A percentile compares a stretch with the other conserved stretches of the same genome.
phyloP scores from a whole-genome alignment of 2,113 vertebrate species.

The Hippocampus barbouri region DNA sequence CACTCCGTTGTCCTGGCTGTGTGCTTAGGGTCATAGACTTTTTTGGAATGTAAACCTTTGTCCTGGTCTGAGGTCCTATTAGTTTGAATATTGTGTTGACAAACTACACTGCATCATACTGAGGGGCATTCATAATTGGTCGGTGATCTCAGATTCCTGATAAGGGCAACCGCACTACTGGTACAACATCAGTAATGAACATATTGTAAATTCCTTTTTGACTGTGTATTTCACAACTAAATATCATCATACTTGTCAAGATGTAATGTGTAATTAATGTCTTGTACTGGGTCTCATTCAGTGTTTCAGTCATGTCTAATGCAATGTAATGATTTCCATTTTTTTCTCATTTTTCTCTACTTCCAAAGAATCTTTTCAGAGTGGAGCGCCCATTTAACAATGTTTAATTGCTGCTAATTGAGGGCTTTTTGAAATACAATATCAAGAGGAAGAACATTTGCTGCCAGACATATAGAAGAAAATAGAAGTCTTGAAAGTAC shows the following conservation, averaged over 20 bases:
- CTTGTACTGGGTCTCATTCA: background rate
- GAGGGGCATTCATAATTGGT: no score
- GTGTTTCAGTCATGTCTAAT: background rate
- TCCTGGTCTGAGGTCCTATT: no score
- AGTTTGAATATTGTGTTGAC: no score
- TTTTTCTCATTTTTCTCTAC: background rate
- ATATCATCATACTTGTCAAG: background rate
- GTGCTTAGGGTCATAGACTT: no score
- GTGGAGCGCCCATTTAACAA: conserved; percentile 18
- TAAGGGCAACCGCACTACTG: background rate
- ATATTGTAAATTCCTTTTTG: background rate
- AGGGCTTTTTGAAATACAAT: conserved; percentile 16
- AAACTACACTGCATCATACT: no score
- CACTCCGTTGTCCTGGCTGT: no score
- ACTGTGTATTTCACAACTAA: background rate
- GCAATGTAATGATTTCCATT: background rate
- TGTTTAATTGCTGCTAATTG: conserved; percentile 32
- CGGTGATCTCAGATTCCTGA: background rate
- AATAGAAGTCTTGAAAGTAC: background rate
- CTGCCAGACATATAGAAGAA: conserved; percentile 1
- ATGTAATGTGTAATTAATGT: background rate
- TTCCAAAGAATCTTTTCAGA: conserved; percentile 21
- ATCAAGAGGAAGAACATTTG: background rate
- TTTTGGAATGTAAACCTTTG: no score
- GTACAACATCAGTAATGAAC: no score